These are phyloP conservation scores for Lasioglossum marginatum DNA, from an alignment of 2,888 invertebrate genomes.

Conservation along the genomic window DNA sequence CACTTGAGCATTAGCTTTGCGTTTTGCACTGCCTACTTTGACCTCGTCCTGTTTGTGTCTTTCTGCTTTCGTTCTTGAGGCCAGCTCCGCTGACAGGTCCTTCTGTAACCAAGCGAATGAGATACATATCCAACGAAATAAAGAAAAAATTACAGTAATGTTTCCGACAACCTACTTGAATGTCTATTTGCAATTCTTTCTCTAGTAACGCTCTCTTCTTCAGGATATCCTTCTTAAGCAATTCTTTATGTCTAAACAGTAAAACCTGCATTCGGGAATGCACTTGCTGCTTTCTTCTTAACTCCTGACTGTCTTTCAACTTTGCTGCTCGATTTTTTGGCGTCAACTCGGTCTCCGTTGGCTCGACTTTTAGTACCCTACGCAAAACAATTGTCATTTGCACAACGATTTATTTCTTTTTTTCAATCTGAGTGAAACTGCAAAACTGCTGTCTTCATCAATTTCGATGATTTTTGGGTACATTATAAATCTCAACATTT, in stretches of 20 bases:
- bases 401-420: neutral
- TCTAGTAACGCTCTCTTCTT: conserved; percentile 95
- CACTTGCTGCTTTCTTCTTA: conserved; percentile 86
- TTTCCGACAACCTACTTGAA: conserved; percentile 87
- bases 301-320: conserved; percentile 85
- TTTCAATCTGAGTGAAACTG: neutral
- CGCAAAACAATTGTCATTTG: conserved; percentile 23
- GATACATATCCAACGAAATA: neutral
- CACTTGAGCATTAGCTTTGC: conserved; percentile 85
- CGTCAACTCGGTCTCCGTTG: conserved; percentile 77
- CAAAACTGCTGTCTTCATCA: neutral
- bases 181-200: conserved; percentile 95
- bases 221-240: conserved; percentile 96
- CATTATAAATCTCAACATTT: neutral
- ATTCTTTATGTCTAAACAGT: conserved; percentile 94
- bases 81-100: conserved; percentile 91
- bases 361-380: conserved; percentile 76
- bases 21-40: conserved; percentile 87
- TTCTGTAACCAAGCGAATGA: conserved; percentile 85
- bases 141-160: neutral
- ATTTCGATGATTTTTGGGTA: neutral
- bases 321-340: conserved; percentile 82
- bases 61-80: conserved; percentile 89
- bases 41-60: conserved; percentile 90
- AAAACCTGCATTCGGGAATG: conserved; percentile 89